A percentile compares a stretch with the other conserved stretches of the same genome.
These are phyloP conservation scores for Hippocampus zosterae DNA, from an alignment of 2,113 vertebrate genomes.

Conservation along the genomic window DNA sequence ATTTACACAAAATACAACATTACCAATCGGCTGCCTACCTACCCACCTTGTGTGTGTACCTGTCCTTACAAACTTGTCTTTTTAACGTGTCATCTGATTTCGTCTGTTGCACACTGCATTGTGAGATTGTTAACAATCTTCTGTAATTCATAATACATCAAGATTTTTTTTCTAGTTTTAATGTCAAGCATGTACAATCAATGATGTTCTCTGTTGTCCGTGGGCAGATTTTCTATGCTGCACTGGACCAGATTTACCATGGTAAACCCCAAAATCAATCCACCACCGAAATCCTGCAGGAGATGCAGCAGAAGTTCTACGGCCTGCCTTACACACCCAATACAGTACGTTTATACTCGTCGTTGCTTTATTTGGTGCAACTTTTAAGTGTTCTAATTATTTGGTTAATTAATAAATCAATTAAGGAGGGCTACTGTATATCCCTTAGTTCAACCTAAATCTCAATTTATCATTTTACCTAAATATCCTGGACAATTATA, in stretches of 20 bases:
- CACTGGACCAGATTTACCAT: slow-evolving; percentile 94
- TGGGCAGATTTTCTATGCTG: slow-evolving; percentile 88
- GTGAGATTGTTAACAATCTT: not conserved
- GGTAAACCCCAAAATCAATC: slow-evolving; percentile 79
- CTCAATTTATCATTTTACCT: not conserved
- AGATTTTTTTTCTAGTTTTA: not conserved
- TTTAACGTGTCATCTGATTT: not conserved
- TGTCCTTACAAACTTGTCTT: not conserved
- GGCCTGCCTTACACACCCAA: slow-evolving; percentile 85
- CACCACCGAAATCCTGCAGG: slow-evolving; percentile 88
- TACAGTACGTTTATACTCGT: slow-evolving; percentile 70
- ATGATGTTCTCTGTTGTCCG: slow-evolving; percentile 14
- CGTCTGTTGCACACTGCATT: not conserved
- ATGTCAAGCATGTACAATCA: not conserved
- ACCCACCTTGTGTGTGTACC: too few relatives aligned
- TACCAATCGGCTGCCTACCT: too few relatives aligned
- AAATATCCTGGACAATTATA: not conserved
- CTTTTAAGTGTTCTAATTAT: not conserved
- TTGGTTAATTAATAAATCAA: too few relatives aligned
- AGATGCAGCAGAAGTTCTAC: slow-evolving; percentile 88
- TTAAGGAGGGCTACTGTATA: too few relatives aligned
- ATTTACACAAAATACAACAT: too few relatives aligned
- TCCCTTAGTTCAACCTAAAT: not conserved
- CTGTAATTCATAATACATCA: not conserved
- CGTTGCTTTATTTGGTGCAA: slow-evolving; percentile 26